A percentile compares a stretch with the other conserved stretches of the same genome.
Conservation (phyloP, 2,113 vertebrate species). For the Notechis scutatus region DNA sequence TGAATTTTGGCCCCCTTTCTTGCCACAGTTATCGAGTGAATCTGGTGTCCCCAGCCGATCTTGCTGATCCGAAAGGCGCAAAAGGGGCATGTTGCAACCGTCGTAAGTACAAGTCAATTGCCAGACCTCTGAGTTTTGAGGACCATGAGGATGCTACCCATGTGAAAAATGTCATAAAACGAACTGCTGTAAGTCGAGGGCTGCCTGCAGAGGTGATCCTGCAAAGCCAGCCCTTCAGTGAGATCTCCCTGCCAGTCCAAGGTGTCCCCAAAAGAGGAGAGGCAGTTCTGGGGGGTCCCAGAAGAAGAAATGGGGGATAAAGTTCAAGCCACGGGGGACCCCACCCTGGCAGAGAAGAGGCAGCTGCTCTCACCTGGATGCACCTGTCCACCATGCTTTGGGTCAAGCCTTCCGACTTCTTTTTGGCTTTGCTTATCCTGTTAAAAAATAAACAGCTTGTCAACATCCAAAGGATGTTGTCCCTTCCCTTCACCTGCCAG, state of each 20-base stretch:
- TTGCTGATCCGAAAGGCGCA: too few relatives aligned
- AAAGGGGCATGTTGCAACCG: too few relatives aligned
- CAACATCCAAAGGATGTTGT: accelerated
- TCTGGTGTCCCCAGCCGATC: too few relatives aligned
- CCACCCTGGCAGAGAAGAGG: neutral
- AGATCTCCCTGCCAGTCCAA: neutral
- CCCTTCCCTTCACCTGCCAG: neutral
- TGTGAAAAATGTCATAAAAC: too few relatives aligned
- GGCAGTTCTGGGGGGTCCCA: neutral
- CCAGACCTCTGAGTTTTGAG: too few relatives aligned
- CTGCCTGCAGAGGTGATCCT: neutral
- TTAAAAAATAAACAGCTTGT: neutral
- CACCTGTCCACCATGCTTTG: conserved; percentile 99
- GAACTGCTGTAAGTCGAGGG: too few relatives aligned
- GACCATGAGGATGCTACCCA: too few relatives aligned
- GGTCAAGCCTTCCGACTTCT: conserved; percentile 89
- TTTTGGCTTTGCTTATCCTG: conserved; percentile 94
- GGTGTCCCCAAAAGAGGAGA: neutral
- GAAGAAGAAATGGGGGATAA: neutral
- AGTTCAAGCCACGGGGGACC: neutral
- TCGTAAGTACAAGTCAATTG: too few relatives aligned
- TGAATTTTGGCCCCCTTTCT: too few relatives aligned
- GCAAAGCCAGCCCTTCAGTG: neutral
- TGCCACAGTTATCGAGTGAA: too few relatives aligned
- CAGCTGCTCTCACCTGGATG: conserved; percentile 80